Base-by-base conservation (phyloP, 2,888 invertebrate species). In the Peribatodes rhomboidaria region DNA sequence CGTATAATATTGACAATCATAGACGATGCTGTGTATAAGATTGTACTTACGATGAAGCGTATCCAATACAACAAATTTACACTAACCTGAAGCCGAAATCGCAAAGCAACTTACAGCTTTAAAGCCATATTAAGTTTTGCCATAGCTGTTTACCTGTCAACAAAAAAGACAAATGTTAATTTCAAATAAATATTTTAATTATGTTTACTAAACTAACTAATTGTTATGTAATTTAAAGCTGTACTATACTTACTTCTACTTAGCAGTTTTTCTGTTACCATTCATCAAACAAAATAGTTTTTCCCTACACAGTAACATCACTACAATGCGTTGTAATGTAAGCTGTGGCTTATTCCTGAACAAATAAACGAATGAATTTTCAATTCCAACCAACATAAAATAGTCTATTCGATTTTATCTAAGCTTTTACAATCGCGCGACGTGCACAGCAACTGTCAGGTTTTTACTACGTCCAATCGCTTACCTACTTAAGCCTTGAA, bases 41-140 rank as follows among this genome's bases (percentile, higher is more conserved):
- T n/a, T n/a, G n/a, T n/a, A n/a, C n/a, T n/a, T n/a, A n/a, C n/a
- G n/a, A n/a, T n/a, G n/a, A n/a, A n/a, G n/a, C n/a, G n/a, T n/a
- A n/a, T n/a, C n/a, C n/a, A n/a, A n/a, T n/a, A 14, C 7, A 53
- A 27, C 2, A 27, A 7, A 27, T 31, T 9, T 16, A 18, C 16
- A 55, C 85, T 79, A 53, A 88, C 88, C 85, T 80, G 82, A 85
- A 86, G 80, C 83, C 74, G 73, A 77, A 78, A 72, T 71, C 75
- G 73, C 70, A 76, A 75, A 66, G 72, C 72, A 74, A 75, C 72
- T 73, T 79, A 80, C 67, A 77, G 72, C 75, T 71, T 66, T 71
- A 72, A 50, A 72, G 72, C 76, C 75, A 73, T 75, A 62, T 71
- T 27, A 27, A 27, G 27, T 6, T 27, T 70, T 70, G 78, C 77